Evolutionary conservation across 2,113 vertebrate genomes (phyloP), one percentile per base, ranked within the genome.

Genomic region (Pachyramphus minor): DNA sequence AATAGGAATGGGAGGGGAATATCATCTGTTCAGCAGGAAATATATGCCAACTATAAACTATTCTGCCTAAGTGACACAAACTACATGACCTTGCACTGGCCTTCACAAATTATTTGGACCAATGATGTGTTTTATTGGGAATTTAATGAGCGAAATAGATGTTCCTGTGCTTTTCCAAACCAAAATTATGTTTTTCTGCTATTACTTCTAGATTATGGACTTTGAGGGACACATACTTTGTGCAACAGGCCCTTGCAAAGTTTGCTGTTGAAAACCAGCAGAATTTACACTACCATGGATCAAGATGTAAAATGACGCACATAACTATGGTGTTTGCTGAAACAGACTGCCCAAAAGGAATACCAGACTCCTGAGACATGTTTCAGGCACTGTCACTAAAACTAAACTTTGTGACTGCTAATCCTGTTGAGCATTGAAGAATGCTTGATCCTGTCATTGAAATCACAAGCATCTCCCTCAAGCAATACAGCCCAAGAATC

Each of bases 41-140:
- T 20, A 58, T 39, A 75, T 8, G 14, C 25, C 62, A 77, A 25
- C 80, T 88, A 62, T 79, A 73, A 95, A 90, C 11, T 88, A 78
- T 60, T 89, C 83, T 75, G 47, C 60, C 31, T 90, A 86, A 92
- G 55, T 78, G 78, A 88, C 64, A 89, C 45, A 85, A 92, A 91
- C 45, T 73, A 47, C 52, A 56, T 35, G 56, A 93, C 81, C 78
- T 93, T 86, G 71, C 69, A 77, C 30, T 67, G 58, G 44, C 77
- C 87, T 95, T 87, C 83, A 63, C 35, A 94, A 83, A 79, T 82
- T 1, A 92, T 75, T 85, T 96, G 59, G 49, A 87, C 64, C 79
- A 88, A 52, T 81, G 41, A 78, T 94, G 60, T 91, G 59, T 84
- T 90, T 96, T 83, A 94, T 44, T 90, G 64, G 50, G 83, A 96